Evolutionary conservation across 2,113 vertebrate genomes (phyloP).

Genomic region (Chlamydotis undulata): DNA sequence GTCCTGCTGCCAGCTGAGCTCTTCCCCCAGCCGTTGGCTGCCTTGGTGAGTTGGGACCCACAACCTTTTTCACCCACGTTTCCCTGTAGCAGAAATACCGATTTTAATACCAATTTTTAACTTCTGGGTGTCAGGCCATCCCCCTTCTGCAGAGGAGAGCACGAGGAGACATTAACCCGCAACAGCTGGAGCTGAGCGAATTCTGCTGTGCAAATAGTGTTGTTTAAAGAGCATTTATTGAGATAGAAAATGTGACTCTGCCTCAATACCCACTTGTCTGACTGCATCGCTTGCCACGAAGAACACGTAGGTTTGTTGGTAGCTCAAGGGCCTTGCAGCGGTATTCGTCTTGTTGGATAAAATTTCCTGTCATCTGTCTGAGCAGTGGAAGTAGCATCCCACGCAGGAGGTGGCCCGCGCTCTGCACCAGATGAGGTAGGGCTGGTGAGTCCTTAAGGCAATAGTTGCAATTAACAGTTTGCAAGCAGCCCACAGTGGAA

Average conservation of each 20-base stretch:
- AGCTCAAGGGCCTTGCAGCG: neutral
- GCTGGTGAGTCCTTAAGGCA: neutral
- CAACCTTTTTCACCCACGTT: neutral
- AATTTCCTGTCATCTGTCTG: neutral
- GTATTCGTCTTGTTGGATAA: neutral
- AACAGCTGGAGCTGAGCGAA: neutral
- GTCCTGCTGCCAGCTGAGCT: neutral
- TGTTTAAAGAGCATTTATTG: neutral
- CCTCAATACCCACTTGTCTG: neutral
- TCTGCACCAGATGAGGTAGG: neutral
- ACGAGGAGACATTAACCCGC: neutral
- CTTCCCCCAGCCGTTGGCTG: neutral
- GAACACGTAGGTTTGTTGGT: neutral
- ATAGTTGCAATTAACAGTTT: neutral
- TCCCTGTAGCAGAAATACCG: too few species aligned
- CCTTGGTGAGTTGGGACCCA: neutral
- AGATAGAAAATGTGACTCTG: neutral
- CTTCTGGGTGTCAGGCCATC: neutral
- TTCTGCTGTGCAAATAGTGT: neutral
- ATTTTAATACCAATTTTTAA: neutral
- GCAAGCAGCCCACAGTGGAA: neutral
- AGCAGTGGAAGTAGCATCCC: neutral
- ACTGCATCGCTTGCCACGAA: neutral
- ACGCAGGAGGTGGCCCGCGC: neutral
- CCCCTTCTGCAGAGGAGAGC: fast-evolving